Evolutionary conservation across 1,140 invertebrate species (phyloP).

Genomic region (Zophobas atratus): DNA sequence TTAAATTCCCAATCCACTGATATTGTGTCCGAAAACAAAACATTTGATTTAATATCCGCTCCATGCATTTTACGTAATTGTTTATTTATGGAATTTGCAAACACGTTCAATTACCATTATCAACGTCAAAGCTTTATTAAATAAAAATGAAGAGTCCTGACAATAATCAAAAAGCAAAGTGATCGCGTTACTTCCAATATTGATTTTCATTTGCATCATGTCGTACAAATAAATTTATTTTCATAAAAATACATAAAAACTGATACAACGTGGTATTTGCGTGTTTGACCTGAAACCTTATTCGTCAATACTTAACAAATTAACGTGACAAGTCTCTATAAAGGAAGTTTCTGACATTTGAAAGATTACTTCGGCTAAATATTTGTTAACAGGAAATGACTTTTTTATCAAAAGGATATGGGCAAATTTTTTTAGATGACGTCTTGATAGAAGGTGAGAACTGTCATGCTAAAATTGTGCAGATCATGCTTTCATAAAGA

Average conservation of each 20-base stretch:
- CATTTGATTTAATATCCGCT: no score
- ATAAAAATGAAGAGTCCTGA: no score
- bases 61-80: no score
- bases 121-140: no score
- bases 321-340: slow-evolving; percentile 12
- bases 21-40: no score
- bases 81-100: no score
- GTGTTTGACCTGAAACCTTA: slow-evolving; percentile 3
- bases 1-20: no score
- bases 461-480: not conserved
- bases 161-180: no score
- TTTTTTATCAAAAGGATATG: slow-evolving; percentile 27
- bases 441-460: slow-evolving; percentile 15
- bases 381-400: slow-evolving; percentile 37
- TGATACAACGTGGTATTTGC: not conserved
- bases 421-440: slow-evolving; percentile 12
- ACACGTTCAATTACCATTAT: no score
- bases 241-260: not conserved
- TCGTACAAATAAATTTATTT: no score
- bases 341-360: slow-evolving; percentile 14
- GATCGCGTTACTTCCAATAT: no score
- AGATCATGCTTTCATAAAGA: not conserved
- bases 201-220: no score
- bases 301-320: slow-evolving; percentile 30
- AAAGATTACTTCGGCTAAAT: slow-evolving; percentile 19